Percentiles rank a stretch among this genome's conserved stretches.
These are phyloP conservation scores for Rattus rattus DNA, from an alignment of 2,113 vertebrate genomes.

Conservation along the genomic window DNA sequence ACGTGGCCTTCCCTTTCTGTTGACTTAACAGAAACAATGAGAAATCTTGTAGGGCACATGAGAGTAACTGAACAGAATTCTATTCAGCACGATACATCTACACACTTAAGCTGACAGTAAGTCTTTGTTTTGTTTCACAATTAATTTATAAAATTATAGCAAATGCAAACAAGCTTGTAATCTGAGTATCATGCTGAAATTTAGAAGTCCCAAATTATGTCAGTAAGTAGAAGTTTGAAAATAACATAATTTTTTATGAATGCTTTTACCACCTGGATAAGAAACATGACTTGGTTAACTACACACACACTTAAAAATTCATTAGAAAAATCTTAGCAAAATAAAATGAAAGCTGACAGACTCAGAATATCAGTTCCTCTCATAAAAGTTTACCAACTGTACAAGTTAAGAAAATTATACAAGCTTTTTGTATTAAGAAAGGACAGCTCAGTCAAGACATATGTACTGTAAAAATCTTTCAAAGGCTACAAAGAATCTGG, in stretches of 20 bases:
- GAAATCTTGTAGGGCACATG: conserved; percentile 54
- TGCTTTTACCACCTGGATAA: conserved; percentile 77
- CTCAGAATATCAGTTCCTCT: conserved; percentile 88
- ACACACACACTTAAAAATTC: conserved; percentile 79
- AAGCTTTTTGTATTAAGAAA: conserved; percentile 94
- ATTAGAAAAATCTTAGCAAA: conserved; percentile 88
- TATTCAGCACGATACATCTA: conserved; percentile 33
- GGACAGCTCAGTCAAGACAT: conserved; percentile 89
- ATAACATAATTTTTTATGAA: conserved; percentile 76
- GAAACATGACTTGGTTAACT: conserved; percentile 80
- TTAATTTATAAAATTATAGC: conserved; percentile 60
- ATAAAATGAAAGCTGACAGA: conserved; percentile 88
- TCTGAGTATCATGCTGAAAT: conserved; percentile 76
- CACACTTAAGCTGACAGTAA: conserved; percentile 55
- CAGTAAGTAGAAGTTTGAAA: conserved; percentile 71
- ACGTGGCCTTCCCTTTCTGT: conserved; percentile 8
- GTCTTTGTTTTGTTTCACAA: conserved; percentile 70
- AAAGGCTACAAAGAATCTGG: conserved; percentile 95
- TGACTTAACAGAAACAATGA: conserved; percentile 48
- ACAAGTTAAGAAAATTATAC: conserved; percentile 97
- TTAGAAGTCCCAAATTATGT: conserved; percentile 66
- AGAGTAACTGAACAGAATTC: conserved; percentile 1
- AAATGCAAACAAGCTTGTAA: conserved; percentile 74
- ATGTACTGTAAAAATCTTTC: conserved; percentile 93
- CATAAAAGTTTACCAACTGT: conserved; percentile 94